phyloP scores from a whole-genome alignment of 2,113 vertebrate species.

The Centropus unirufus region DNA sequence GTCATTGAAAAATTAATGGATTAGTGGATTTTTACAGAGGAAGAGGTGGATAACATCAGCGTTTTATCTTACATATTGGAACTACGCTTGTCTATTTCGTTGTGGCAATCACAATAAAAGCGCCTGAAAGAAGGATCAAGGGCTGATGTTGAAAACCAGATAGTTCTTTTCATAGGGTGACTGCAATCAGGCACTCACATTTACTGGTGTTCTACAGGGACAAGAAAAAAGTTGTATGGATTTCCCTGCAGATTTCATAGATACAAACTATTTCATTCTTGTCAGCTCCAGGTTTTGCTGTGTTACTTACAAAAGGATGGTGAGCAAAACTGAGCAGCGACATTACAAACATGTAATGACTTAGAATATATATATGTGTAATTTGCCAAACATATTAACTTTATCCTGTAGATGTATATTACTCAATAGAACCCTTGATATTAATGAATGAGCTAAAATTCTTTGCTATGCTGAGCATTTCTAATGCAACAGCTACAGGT shows the following conservation, averaged over 20 bases:
- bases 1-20: neutral
- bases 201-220: neutral
- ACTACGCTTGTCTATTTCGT: neutral
- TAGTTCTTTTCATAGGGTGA: neutral
- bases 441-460: neutral
- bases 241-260: neutral
- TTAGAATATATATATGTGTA: neutral
- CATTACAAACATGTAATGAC: neutral
- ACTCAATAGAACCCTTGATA: neutral
- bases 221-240: neutral
- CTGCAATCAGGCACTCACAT: neutral
- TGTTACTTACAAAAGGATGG: neutral
- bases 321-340: neutral
- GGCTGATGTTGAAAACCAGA: neutral
- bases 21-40: neutral
- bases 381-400: neutral
- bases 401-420: neutral
- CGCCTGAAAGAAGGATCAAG: neutral
- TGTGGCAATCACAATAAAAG: neutral
- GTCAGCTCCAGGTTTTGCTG: neutral
- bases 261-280: neutral
- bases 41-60: neutral
- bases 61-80: neutral
- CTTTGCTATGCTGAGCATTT: neutral
- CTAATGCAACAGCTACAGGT: neutral